These are phyloP conservation scores for Muscicapa striata DNA, from an alignment of 2,797 vertebrate species.

Conservation along the genomic window DNA sequence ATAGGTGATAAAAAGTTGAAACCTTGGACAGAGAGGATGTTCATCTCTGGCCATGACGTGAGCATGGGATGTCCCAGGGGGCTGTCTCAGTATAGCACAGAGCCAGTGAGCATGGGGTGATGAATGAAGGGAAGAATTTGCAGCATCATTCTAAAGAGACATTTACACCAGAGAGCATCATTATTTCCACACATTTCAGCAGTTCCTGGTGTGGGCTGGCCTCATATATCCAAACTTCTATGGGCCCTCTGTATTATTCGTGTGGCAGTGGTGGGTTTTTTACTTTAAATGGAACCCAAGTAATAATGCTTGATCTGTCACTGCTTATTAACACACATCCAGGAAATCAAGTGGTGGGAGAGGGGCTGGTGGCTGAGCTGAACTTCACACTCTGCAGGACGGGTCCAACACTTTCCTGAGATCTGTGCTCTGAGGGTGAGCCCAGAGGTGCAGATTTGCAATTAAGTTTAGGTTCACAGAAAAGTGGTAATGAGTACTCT, in stretches of 20 bases:
- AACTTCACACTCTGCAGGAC: background rate
- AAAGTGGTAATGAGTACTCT: background rate
- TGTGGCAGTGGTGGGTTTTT: background rate
- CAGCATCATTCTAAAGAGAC: background rate
- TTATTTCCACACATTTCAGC: constrained; percentile 12
- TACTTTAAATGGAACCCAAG: background rate
- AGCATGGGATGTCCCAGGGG: rapidly evolving
- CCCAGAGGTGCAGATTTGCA: background rate
- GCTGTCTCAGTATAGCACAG: background rate
- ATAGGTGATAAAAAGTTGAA: constrained; percentile 26
- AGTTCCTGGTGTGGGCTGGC: background rate
- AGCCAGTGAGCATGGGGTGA: background rate
- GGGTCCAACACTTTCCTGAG: background rate
- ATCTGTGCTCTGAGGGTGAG: background rate
- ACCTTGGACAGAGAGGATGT: background rate
- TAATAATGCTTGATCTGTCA: background rate
- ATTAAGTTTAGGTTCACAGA: background rate
- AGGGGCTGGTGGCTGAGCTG: rapidly evolving
- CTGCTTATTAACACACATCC: background rate
- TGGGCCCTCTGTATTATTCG: background rate
- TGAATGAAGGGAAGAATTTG: constrained; percentile 17
- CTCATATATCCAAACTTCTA: constrained; percentile 8
- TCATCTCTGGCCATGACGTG: background rate
- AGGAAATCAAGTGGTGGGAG: background rate
- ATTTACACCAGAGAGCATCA: background rate